Evolutionary conservation across 1,140 invertebrate genomes (phyloP).

Genomic region (Anagrus nilaparvatae): DNA sequence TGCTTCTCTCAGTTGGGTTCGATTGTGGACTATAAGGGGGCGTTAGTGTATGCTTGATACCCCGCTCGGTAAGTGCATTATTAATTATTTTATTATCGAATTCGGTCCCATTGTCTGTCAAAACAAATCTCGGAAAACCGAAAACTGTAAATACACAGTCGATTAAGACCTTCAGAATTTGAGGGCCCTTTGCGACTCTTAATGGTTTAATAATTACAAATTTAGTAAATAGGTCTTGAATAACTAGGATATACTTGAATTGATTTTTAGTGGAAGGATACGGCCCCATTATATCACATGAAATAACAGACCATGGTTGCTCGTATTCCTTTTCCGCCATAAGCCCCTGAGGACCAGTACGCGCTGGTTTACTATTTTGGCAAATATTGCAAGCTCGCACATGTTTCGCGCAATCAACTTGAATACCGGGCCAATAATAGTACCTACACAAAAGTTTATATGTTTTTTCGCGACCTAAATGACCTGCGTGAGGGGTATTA

Average conservation of each 20-base stretch:
- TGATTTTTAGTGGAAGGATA: too few species aligned
- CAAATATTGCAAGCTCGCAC: not conserved
- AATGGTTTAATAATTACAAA: too few species aligned
- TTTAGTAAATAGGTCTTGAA: too few species aligned
- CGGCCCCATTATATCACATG: too few species aligned
- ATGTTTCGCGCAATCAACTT: not conserved
- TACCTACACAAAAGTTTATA: not conserved
- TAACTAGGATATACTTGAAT: too few species aligned
- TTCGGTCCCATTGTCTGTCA: not conserved
- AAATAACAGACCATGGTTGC: too few species aligned
- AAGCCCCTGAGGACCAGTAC: not conserved
- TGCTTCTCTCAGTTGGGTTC: slow-evolving; percentile 4
- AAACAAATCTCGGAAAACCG: not conserved
- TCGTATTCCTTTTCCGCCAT: too few species aligned
- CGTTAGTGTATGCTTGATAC: not conserved
- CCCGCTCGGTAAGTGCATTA: not conserved
- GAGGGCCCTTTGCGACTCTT: too few species aligned
- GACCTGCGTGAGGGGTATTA: not conserved
- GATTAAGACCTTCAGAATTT: too few species aligned
- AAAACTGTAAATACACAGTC: too few species aligned
- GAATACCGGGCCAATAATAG: not conserved
- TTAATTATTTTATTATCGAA: not conserved
- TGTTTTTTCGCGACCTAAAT: not conserved
- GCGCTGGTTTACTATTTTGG: not conserved
- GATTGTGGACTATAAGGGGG: slow-evolving; percentile 5